phyloP scores from a whole-genome alignment of 2,113 vertebrate species.

The Malurus alboscapulatus region DNA sequence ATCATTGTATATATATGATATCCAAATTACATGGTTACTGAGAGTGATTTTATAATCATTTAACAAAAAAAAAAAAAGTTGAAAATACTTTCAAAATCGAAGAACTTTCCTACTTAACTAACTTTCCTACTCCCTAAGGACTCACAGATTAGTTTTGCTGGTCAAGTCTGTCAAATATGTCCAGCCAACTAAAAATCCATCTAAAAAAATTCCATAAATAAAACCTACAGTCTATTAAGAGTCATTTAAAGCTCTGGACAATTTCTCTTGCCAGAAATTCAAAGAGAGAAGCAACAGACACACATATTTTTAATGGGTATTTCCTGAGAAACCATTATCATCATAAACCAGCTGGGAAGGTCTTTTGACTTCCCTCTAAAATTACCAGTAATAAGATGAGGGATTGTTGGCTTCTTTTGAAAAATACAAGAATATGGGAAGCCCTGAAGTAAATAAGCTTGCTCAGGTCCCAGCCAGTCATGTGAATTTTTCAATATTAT shows the following conservation, averaged over 20 bases:
- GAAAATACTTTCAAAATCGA: not conserved
- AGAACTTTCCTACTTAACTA: not conserved
- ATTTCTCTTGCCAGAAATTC: constrained; percentile 13
- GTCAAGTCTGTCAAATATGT: not conserved
- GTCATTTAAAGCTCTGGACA: not conserved
- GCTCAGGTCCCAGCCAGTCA: not conserved
- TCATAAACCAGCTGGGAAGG: not conserved
- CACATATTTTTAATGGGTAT: not conserved
- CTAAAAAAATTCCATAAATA: not conserved
- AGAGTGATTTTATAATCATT: not conserved
- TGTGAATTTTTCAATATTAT: not conserved
- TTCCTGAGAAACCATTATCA: constrained; percentile 21
- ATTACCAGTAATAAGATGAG: not conserved
- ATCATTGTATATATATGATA: not conserved
- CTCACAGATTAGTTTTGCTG: not conserved
- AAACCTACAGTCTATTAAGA: not conserved
- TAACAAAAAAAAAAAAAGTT: not conserved
- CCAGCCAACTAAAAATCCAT: not conserved
- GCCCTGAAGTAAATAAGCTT: not conserved
- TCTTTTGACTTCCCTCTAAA: not conserved
- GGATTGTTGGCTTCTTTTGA: not conserved
- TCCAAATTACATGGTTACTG: not conserved
- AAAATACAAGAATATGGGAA: not conserved
- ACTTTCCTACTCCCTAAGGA: not conserved
- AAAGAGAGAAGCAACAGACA: not conserved